Evolutionary conservation across 2,888 invertebrate species (phyloP), one percentile per base, ranked within the genome.

Genomic region (Ormyrus labotus): DNA sequence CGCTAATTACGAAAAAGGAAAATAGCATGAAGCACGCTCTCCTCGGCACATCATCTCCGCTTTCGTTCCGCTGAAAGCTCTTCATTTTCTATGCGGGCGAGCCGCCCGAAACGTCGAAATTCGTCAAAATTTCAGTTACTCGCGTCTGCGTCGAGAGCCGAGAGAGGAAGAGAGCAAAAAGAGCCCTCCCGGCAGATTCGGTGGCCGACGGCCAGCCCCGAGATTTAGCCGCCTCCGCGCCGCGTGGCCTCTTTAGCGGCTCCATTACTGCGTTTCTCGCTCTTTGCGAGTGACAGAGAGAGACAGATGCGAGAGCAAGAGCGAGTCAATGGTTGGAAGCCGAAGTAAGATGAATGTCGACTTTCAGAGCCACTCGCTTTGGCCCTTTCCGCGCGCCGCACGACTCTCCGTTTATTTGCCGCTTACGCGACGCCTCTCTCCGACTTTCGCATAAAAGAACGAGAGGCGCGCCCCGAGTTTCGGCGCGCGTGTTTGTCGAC

Each of bases 331-430:
- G 74, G 63, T 5, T 48, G 45, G 48, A 47, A 45, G 34, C 57
- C 57, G 70, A 78, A 78, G 60, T 71, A 78, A 78, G 71, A 78
- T 71, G 78, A 78, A 78, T 71, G 78, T 71, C 53, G 78, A 77
- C 70, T 71, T 70, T 70, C 47, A 63, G 69, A 45, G 47, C n/a
- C 47, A n/a, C 45, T n/a, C 51, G 10, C 6, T 55, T 64, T 64
- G 6, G 47, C 48, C 19, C 19, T 48, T 55, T 64, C 55, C 64
- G 19, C 6, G n/a, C 13, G 5, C 45, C 48, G 55, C 19, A 19
- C 19, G 19, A 19, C 19, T 19, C 19, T 19, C 63, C 55, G 55
- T 73, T 73, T 71, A 63, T 71, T 71, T 63, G n/a, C 51, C 61
- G 53, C 58, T 75, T 75, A 61, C 60, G 60, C 19, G 48, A 58